Conservation (phyloP, 1,140 invertebrate genomes). For the Micrasema minimum region DNA sequence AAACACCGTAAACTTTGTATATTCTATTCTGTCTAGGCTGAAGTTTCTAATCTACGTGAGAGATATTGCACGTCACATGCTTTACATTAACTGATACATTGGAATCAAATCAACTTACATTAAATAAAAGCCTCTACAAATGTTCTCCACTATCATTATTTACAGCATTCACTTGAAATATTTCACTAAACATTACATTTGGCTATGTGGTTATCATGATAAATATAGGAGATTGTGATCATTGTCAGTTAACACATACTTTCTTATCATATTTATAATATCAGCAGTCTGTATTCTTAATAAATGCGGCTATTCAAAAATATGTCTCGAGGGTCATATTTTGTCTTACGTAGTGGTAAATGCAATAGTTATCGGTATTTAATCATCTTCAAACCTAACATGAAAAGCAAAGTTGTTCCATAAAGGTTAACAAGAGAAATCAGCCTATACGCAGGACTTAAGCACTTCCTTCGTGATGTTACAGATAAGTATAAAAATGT, state of each 20-base stretch:
- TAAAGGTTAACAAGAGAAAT: conserved; percentile 10
- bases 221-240: conserved; percentile 42
- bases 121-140: conserved; percentile 32
- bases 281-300: conserved; percentile 37
- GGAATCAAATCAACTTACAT: conserved; percentile 37
- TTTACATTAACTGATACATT: conserved; percentile 29
- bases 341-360: conserved; percentile 36
- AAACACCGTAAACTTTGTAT: conserved; percentile 49
- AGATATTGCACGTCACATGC: conserved; percentile 50
- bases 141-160: conserved; percentile 42
- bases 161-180: conserved; percentile 48
- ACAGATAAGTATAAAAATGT: conserved; percentile 2
- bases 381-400: conserved; percentile 36
- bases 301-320: conserved; percentile 35
- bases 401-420: conserved; percentile 16
- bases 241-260: conserved; percentile 17
- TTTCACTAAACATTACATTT: conserved; percentile 51
- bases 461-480: conserved; percentile 14
- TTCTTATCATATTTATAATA: conserved; percentile 11
- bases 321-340: conserved; percentile 10
- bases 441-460: background rate
- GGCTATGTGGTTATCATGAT: conserved; percentile 52
- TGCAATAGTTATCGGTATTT: conserved; percentile 25
- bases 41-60: conserved; percentile 47
- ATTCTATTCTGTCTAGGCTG: conserved; percentile 48